A percentile compares a stretch with the other conserved stretches of the same genome.
Evolutionary conservation across 2,888 invertebrate species (phyloP).

Genomic region (Drosophila mercatorum): DNA sequence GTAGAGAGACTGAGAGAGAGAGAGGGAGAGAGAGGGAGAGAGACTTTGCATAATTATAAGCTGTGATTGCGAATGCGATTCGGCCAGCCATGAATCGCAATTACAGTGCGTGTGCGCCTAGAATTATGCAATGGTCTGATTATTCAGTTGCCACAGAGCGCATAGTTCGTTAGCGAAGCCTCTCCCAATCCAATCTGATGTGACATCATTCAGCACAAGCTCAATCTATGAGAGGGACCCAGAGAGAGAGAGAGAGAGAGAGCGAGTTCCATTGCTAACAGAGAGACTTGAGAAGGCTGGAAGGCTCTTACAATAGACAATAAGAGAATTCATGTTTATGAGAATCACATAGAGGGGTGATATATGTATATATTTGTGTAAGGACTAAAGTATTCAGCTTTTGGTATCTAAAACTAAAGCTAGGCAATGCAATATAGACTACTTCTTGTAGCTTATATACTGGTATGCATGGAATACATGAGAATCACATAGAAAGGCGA

Average conservation of each 20-base stretch:
- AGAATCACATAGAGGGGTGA: not conserved
- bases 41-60: constrained; percentile 76
- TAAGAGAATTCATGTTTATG: not conserved
- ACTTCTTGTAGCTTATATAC: no score
- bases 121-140: constrained; percentile 78
- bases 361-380: not conserved
- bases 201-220: not conserved
- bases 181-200: not conserved
- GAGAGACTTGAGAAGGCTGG: no score
- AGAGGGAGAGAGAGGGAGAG: not conserved
- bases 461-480: no score
- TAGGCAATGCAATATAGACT: no score
- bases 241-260: no score
- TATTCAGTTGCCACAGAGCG: constrained; percentile 43
- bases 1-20: no score
- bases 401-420: not conserved
- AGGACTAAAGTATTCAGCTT: not conserved
- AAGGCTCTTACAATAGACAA: no score
- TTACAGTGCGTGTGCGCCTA: constrained; percentile 62
- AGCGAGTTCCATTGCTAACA: no score
- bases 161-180: constrained; percentile 18
- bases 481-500: no score
- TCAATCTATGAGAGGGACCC: not conserved
- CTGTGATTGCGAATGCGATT: constrained; percentile 66
- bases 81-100: constrained; percentile 70